phyloP scores from a whole-genome alignment of 2,888 invertebrate species.

The Eristalis tenax region DNA sequence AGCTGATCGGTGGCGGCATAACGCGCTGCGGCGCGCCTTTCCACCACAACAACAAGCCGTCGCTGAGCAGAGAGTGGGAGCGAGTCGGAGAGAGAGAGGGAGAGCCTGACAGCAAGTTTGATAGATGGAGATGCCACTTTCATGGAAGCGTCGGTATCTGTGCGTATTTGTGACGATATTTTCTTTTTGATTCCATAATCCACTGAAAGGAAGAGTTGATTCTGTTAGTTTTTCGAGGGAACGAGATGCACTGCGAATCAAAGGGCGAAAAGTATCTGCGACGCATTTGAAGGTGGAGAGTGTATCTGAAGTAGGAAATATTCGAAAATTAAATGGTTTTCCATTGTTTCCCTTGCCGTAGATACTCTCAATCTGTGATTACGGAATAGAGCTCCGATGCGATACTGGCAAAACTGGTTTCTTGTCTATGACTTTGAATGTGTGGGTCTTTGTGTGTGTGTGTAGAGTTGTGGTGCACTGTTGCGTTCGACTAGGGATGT shows the following conservation, averaged over 20 bases:
- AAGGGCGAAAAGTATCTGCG: not conserved
- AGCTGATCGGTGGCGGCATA: slow-evolving; percentile 48
- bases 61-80: slow-evolving; percentile 4
- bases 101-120: not conserved
- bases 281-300: not conserved
- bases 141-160: slow-evolving; percentile 4
- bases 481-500: slow-evolving; percentile 39
- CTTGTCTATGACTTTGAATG: not conserved
- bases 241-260: not conserved
- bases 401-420: slow-evolving; percentile 15
- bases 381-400: not conserved
- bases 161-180: slow-evolving; percentile 9
- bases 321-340: not conserved
- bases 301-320: slow-evolving; percentile 1
- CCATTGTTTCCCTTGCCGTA: not conserved
- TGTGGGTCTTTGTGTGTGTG: slow-evolving; percentile 24
- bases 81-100: not conserved
- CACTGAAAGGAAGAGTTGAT: slow-evolving; percentile 38
- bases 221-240: not conserved
- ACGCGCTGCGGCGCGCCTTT: not conserved
- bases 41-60: not conserved
- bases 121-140: not conserved
- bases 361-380: not conserved
- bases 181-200: slow-evolving; percentile 32
- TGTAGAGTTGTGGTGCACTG: slow-evolving; percentile 45